Evolutionary conservation across 2,888 invertebrate genomes (phyloP).

Genomic region (Vesta saturnalis): DNA sequence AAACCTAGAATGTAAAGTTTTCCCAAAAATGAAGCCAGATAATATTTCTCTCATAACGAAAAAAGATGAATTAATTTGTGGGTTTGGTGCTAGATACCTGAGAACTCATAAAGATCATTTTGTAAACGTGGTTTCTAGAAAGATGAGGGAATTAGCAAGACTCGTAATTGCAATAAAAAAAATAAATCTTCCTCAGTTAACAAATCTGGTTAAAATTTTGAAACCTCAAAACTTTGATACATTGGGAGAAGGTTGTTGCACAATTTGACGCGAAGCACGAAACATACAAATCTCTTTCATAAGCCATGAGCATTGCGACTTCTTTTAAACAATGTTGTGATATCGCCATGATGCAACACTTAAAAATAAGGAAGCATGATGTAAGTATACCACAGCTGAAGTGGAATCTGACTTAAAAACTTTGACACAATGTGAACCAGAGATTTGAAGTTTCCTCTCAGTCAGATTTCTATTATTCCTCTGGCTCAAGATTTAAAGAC

Average conservation of each 20-base stretch:
- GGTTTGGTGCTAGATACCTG: constrained; percentile 36
- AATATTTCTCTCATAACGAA: constrained; percentile 22
- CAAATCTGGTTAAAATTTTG: constrained; percentile 26
- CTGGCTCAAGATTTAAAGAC: constrained; percentile 34
- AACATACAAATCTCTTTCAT: constrained; percentile 29
- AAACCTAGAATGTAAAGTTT: constrained; percentile 25
- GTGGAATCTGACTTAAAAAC: constrained; percentile 38
- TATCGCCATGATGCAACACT: constrained; percentile 25
- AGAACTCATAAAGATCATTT: constrained; percentile 38
- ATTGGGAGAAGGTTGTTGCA: constrained; percentile 33
- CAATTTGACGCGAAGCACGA: constrained; percentile 27
- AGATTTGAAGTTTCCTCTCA: constrained; percentile 36
- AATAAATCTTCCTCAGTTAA: constrained; percentile 23
- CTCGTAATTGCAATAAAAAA: constrained; percentile 36
- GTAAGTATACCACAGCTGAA: constrained; percentile 21
- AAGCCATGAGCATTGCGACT: constrained; percentile 36
- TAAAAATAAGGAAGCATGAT: too few relatives aligned
- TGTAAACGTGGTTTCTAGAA: constrained; percentile 34
- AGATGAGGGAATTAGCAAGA: constrained; percentile 41
- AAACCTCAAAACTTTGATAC: constrained; percentile 32
- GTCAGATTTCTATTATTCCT: constrained; percentile 37
- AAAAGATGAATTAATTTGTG: constrained; percentile 30
- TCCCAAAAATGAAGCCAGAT: constrained; percentile 30
- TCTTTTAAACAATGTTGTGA: constrained; percentile 38
- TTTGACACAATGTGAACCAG: constrained; percentile 33